phyloP scores from a whole-genome alignment of 2,113 vertebrate genomes.

The Jacana jacana region DNA sequence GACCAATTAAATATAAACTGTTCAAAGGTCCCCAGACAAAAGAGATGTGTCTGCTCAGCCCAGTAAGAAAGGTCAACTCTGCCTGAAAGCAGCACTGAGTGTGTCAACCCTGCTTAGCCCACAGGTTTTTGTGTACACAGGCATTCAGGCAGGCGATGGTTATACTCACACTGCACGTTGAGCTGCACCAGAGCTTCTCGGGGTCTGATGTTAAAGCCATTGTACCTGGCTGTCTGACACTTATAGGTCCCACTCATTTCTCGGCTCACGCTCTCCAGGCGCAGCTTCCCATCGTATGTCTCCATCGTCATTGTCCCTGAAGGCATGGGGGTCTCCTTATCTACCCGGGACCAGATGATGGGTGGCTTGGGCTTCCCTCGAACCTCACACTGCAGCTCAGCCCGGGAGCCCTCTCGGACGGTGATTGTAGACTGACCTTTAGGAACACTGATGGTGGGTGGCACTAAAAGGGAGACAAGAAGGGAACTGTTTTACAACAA shows the following conservation, averaged over 20 bases:
- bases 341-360: slow-evolving; percentile 90
- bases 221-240: slow-evolving; percentile 95
- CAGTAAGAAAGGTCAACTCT: neutral
- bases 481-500: neutral
- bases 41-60: neutral
- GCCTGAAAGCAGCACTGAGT: neutral
- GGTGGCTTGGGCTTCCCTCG: slow-evolving; percentile 94
- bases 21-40: neutral
- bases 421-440: slow-evolving; percentile 83
- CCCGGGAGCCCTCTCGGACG: slow-evolving; percentile 84
- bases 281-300: slow-evolving; percentile 86
- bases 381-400: slow-evolving; percentile 88
- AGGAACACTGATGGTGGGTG: slow-evolving; percentile 88
- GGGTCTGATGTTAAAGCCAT: slow-evolving; percentile 94
- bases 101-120: neutral
- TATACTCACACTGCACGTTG: slow-evolving; percentile 93
- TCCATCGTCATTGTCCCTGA: slow-evolving; percentile 80
- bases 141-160: neutral
- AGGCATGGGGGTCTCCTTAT: slow-evolving; percentile 90
- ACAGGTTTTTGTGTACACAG: neutral
- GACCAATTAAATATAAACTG: neutral
- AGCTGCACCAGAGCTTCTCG: slow-evolving; percentile 91
- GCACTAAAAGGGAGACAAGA: slow-evolving; percentile 76
- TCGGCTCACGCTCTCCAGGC: slow-evolving; percentile 83
- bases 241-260: slow-evolving; percentile 92